phyloP scores from a whole-genome alignment of 2,797 vertebrate genomes.

The Helarctos malayanus region DNA sequence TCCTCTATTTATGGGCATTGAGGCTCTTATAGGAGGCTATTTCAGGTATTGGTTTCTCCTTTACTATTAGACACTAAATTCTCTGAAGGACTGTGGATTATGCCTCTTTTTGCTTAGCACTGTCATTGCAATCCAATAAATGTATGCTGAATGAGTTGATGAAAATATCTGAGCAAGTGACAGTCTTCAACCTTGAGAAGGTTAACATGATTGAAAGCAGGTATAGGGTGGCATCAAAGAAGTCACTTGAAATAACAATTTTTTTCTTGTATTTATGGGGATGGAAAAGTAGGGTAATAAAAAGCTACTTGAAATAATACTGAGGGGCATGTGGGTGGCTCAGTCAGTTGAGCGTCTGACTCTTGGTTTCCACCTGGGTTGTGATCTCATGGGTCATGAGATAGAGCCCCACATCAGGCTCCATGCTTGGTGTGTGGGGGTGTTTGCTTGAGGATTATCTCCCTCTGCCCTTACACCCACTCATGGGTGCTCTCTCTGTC shows the following conservation, averaged over 20 bases:
- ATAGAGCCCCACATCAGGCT: background rate
- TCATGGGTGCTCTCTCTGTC: background rate
- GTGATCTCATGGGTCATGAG: background rate
- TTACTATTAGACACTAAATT: background rate
- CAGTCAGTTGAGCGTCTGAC: background rate
- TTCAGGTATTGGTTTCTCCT: background rate
- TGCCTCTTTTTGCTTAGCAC: background rate
- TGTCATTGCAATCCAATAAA: background rate
- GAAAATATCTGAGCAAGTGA: constrained; percentile 5
- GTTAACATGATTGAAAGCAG: constrained; percentile 12
- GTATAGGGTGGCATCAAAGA: constrained; percentile 15
- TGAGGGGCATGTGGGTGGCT: background rate
- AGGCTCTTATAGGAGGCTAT: background rate
- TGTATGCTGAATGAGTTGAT: background rate
- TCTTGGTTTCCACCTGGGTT: background rate
- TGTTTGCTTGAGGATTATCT: background rate
- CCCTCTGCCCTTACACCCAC: background rate
- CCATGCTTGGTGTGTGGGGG: background rate
- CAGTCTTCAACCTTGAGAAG: constrained; percentile 45
- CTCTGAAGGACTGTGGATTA: background rate
- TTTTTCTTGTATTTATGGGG: constrained; percentile 41
- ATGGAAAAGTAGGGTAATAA: constrained; percentile 52
- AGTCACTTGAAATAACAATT: constrained; percentile 35
- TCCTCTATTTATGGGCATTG: constrained; percentile 12
- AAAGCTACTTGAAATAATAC: constrained; percentile 53